phyloP scores from a whole-genome alignment of 2,888 invertebrate species.

The Aporophyla nigra region DNA sequence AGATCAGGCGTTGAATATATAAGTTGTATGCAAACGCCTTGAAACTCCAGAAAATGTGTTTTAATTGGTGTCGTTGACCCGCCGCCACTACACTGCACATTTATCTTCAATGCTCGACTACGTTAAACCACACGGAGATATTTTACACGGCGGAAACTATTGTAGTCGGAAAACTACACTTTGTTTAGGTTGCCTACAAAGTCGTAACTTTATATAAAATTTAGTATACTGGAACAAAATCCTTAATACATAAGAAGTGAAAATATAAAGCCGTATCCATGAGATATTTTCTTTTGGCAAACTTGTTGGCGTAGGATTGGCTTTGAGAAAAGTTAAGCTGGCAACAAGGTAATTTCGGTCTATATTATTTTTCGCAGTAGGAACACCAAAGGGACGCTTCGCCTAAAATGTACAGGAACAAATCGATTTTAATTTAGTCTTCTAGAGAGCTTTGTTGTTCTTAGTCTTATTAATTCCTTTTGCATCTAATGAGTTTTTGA shows the following conservation, averaged over 20 bases:
- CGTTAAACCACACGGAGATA: conserved; percentile 46
- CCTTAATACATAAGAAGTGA: conserved; percentile 59
- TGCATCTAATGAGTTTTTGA: conserved; percentile 41
- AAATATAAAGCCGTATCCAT: conserved; percentile 62
- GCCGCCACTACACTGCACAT: conserved; percentile 30
- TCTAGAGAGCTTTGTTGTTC: conserved; percentile 34
- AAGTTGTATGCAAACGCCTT: conserved; percentile 16
- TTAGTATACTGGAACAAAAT: conserved; percentile 52
- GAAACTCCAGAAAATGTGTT: conserved; percentile 40
- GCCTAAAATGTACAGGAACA: conserved; percentile 75
- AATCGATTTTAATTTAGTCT: conserved; percentile 75
- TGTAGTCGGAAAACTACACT: conserved; percentile 38
- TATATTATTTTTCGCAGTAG: conserved; percentile 81
- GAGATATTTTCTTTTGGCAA: conserved; percentile 75
- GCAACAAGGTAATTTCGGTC: conserved; percentile 80
- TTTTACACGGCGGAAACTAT: conserved; percentile 47
- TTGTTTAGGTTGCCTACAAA: conserved; percentile 22
- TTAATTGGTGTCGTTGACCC: conserved; percentile 53
- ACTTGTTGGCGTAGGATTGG: conserved; percentile 71
- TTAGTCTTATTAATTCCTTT: conserved; percentile 44
- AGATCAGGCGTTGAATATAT: too few species aligned
- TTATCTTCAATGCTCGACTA: conserved; percentile 47
- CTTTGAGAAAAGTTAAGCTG: conserved; percentile 79
- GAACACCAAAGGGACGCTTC: conserved; percentile 73
- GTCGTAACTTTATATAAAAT: conserved; percentile 16